Evolutionary conservation across 2,888 invertebrate genomes (phyloP), one percentile per base, ranked within the genome.

Genomic region (Oscheius sp.): DNA sequence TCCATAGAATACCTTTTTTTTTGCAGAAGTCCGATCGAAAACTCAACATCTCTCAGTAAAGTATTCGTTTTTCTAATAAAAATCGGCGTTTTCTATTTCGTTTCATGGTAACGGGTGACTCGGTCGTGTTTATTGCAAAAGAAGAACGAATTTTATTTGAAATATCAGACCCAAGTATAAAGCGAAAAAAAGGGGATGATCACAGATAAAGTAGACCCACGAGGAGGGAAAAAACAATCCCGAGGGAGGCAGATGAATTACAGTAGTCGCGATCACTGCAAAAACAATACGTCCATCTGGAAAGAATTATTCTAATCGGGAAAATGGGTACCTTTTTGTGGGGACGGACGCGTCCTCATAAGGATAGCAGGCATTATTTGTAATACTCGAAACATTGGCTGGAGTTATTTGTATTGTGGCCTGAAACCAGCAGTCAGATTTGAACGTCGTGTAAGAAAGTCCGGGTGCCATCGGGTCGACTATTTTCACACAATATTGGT

Each of bases 221-320:
- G 35, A 63, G 5, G 25, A 52, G n/a, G 13, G 66, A 35, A 29
- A 52, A 49, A 21, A 45, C 43, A 45, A n/a, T 25, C 12, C 29
- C 18, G 29, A 64, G 66, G 21, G n/a, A 0, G 1, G 12, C 43
- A 0, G 43, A 63, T 13, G 27, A 13, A 27, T 75, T 75, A 59
- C 75, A 75, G 59, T 72, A 75, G 49, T 75, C 75, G 16, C 43
- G 18, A 55, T 75, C 75, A 53, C 68, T 75, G 45, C 75, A 75
- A 61, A 72, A 75, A 29, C 75, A 75, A 27, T 75, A 75, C 13
- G 18, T 45, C 46, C 58, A 75, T 58, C 72, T 72, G 72, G 35
- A 72, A 66, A 35, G n/a, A 1, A n/a, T 3, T 43, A 18, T n/a
- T 43, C n/a, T 12, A 7, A 18, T 18, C 5, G n/a, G n/a, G n/a